Conservation (phyloP, 2,797 vertebrate species). For the Sebastes paucispinis region DNA sequence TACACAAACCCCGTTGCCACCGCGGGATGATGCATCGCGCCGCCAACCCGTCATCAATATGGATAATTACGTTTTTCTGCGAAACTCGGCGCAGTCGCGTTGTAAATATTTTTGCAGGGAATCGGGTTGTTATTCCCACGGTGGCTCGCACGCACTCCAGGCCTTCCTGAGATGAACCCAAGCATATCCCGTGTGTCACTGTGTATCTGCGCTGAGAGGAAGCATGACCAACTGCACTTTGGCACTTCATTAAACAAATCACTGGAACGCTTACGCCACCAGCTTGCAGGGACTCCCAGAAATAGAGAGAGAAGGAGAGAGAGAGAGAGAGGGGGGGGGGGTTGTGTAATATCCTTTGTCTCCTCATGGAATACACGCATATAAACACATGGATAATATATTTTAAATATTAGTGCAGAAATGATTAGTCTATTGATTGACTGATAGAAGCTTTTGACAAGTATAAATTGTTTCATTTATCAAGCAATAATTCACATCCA, state of each 20-base stretch:
- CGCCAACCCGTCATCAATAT: slow-evolving; percentile 70
- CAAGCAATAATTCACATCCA: not conserved
- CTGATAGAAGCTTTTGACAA: not conserved
- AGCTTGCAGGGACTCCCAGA: slow-evolving; percentile 28
- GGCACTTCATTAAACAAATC: slow-evolving; percentile 75
- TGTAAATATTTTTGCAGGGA: slow-evolving; percentile 68
- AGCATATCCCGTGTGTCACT: slow-evolving; percentile 72
- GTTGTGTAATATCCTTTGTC: slow-evolving; percentile 13
- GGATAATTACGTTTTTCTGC: slow-evolving; percentile 70
- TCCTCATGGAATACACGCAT: slow-evolving; percentile 2
- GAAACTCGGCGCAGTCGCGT: slow-evolving; percentile 35
- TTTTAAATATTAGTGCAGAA: not conserved
- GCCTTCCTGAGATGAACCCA: slow-evolving; percentile 78
- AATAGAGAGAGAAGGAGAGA: not conserved
- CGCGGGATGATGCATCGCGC: slow-evolving; percentile 70
- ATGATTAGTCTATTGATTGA: not conserved
- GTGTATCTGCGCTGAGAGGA: slow-evolving; percentile 80
- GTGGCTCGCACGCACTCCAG: slow-evolving; percentile 65
- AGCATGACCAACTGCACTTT: slow-evolving; percentile 70
- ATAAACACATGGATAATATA: not conserved
- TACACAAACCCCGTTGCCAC: slow-evolving; percentile 63
- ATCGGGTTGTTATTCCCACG: slow-evolving; percentile 39
- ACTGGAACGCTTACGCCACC: slow-evolving; percentile 27
- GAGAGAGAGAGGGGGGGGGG: not conserved
- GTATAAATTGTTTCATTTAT: not conserved